These are phyloP conservation scores for Mungos mungo DNA, from an alignment of 2,113 vertebrate genomes.

Conservation along the genomic window DNA sequence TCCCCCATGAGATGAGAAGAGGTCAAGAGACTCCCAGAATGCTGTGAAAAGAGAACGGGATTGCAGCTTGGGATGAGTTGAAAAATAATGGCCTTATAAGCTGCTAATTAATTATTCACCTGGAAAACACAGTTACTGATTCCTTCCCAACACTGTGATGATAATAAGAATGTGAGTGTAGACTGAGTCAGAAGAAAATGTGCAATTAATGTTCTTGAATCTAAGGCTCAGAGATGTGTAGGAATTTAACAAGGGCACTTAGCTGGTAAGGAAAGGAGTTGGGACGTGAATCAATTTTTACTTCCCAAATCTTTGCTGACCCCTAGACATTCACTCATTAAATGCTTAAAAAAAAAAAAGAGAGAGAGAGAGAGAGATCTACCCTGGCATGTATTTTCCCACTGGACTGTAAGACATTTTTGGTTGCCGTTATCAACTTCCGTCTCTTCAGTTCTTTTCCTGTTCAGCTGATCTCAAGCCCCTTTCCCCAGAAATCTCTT, in stretches of 20 bases:
- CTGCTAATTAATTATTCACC: neutral
- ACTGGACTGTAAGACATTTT: neutral
- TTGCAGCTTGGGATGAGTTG: neutral
- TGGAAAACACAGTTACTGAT: neutral
- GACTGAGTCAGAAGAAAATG: neutral
- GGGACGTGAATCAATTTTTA: neutral
- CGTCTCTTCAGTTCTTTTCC: neutral
- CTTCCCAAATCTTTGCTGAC: neutral
- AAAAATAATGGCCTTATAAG: neutral
- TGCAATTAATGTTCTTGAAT: neutral
- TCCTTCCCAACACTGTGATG: neutral
- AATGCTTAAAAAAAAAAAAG: neutral
- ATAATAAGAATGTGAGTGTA: neutral
- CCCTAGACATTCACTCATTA: neutral
- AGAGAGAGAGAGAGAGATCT: neutral
- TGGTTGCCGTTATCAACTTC: neutral
- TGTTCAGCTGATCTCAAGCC: neutral
- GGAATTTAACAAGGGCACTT: neutral
- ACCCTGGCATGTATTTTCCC: neutral
- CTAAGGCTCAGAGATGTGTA: neutral
- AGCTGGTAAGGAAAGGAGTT: neutral
- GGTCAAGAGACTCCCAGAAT: neutral
- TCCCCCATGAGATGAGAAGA: neutral
- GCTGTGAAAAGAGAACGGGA: neutral
- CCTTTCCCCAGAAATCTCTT: neutral